A percentile compares a stretch with the other conserved stretches of the same genome.
Conservation (phyloP, 2,797 vertebrate species). For the Sebastes melanostomus region DNA sequence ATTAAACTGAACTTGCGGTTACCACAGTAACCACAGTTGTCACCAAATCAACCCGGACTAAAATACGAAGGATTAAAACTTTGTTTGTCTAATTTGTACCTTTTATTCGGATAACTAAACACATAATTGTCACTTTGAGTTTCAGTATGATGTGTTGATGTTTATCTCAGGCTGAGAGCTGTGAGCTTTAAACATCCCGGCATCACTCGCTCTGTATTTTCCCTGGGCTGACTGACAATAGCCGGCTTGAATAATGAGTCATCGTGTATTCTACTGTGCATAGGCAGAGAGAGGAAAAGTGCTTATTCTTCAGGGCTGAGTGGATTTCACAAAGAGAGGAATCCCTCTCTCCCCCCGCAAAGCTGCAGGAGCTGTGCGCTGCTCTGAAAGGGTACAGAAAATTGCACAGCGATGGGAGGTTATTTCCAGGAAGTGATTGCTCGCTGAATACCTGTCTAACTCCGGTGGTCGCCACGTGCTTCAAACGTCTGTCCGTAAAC, state of each 20-base stretch:
- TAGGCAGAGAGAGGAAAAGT: slow-evolving; percentile 27
- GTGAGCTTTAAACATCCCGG: not conserved
- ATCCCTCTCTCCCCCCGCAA: slow-evolving; percentile 34
- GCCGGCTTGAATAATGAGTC: slow-evolving; percentile 36
- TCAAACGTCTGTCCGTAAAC: not conserved
- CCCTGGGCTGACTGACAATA: slow-evolving; percentile 27
- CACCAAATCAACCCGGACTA: not conserved
- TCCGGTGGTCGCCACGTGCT: not conserved
- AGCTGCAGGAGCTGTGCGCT: slow-evolving; percentile 16
- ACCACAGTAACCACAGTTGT: not conserved
- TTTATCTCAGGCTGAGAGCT: not conserved
- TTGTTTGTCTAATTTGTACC: not conserved
- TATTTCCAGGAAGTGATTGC: slow-evolving; percentile 23
- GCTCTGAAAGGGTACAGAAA: slow-evolving; percentile 36
- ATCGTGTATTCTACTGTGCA: slow-evolving; percentile 24
- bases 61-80: not conserved
- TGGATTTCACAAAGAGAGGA: slow-evolving; percentile 55
- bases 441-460: not conserved
- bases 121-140: not conserved
- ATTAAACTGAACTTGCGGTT: not conserved
- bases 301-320: slow-evolving; percentile 54
- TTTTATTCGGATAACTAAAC: not conserved
- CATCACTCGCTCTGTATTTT: slow-evolving; percentile 10
- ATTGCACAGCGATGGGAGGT: slow-evolving; percentile 6
- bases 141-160: not conserved